Conservation (phyloP, 2,888 invertebrate genomes). For the Geophilus truncorum region DNA sequence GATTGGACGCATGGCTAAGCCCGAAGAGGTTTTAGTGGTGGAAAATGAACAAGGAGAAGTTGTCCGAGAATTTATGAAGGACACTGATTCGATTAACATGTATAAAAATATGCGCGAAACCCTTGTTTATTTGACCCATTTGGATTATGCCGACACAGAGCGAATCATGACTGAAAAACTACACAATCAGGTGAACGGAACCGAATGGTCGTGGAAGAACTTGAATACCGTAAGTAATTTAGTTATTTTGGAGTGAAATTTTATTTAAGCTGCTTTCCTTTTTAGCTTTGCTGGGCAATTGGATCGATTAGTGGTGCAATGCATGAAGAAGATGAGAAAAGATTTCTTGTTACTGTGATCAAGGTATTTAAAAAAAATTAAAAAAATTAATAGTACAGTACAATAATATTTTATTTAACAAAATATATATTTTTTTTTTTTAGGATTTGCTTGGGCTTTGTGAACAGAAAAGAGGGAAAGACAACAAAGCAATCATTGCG, state of each 20-base stretch:
- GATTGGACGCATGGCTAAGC: constrained; percentile 99
- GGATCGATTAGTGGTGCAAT: constrained; percentile 98
- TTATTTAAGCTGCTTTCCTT: constrained; percentile 39
- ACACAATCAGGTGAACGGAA: constrained; percentile 95
- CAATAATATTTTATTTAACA: too few species aligned
- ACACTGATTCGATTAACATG: constrained; percentile 97
- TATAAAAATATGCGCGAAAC: constrained; percentile 99
- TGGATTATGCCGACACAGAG: constrained; percentile 96
- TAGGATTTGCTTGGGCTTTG: constrained; percentile 88
- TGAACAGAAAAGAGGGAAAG: constrained; percentile 97
- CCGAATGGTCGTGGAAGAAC: constrained; percentile 99
- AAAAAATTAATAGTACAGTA: too few species aligned
- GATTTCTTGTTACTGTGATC: constrained; percentile 97
- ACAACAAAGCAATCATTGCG: constrained; percentile 99
- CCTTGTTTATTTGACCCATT: constrained; percentile 94
- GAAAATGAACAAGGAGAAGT: constrained; percentile 99
- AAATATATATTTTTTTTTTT: neutral
- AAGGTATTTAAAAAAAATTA: too few species aligned
- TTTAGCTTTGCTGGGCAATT: constrained; percentile 93
- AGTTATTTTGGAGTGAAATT: neutral
- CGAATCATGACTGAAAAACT: constrained; percentile 98
- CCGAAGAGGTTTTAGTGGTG: constrained; percentile 98
- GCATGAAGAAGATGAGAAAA: constrained; percentile 98
- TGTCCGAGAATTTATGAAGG: constrained; percentile 99
- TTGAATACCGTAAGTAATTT: constrained; percentile 71